phyloP scores from a whole-genome alignment of 2,888 invertebrate genomes.

The Mythimna lalbum region DNA sequence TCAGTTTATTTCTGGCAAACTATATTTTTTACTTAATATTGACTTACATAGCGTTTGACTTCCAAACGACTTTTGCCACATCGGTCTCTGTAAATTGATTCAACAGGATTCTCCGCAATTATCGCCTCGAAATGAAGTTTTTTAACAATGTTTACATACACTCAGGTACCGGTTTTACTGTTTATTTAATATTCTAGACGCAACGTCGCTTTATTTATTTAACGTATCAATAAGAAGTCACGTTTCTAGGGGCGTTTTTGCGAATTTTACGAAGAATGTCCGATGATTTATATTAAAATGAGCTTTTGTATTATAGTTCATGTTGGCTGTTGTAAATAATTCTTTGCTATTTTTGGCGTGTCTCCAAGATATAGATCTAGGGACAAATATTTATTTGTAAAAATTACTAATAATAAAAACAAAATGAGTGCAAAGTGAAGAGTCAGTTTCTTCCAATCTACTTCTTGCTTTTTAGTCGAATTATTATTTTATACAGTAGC shows the following conservation, averaged over 20 bases:
- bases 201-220: constrained; percentile 56
- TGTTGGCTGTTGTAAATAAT: constrained; percentile 6
- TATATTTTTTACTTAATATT: constrained; percentile 43
- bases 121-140: constrained; percentile 71
- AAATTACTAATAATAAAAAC: too few relatives aligned
- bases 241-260: constrained; percentile 50
- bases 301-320: background rate
- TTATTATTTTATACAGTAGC: background rate
- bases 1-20: constrained; percentile 22
- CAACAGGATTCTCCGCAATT: constrained; percentile 76
- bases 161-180: constrained; percentile 70
- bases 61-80: constrained; percentile 72
- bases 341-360: background rate
- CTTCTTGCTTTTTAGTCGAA: background rate
- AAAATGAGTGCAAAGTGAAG: too few relatives aligned
- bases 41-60: constrained; percentile 65
- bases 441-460: background rate
- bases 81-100: constrained; percentile 72
- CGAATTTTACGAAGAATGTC: constrained; percentile 28
- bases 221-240: constrained; percentile 56
- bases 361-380: background rate
- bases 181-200: constrained; percentile 64
- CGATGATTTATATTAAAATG: constrained; percentile 1
- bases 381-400: background rate
- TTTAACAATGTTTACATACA: constrained; percentile 71